phyloP scores from a whole-genome alignment of 37 sponge, comb jelly and placozoan species.

The Petrosia ficiformis region DNA sequence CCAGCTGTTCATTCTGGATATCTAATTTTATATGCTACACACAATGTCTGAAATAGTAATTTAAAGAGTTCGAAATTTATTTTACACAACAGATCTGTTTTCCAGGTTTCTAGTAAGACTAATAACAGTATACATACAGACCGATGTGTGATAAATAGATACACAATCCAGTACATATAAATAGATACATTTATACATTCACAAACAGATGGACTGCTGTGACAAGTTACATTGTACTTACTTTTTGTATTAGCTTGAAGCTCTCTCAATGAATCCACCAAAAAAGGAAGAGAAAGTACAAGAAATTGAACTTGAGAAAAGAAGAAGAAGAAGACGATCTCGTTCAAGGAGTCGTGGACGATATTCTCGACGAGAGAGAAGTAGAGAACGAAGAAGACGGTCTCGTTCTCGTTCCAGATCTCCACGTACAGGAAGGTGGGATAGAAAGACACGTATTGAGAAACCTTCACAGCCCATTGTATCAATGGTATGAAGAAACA shows the following conservation, averaged over 20 bases:
- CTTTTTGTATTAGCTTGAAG: conserved; percentile 14
- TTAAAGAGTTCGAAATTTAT: too few relatives aligned
- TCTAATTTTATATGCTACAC: too few relatives aligned
- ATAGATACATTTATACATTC: neutral
- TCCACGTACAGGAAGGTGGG: neutral
- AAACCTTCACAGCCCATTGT: conserved; percentile 36
- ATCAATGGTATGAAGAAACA: neutral
- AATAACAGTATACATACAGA: too few relatives aligned
- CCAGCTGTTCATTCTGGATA: too few relatives aligned
- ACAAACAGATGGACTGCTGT: neutral
- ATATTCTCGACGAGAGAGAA: neutral
- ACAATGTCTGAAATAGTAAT: too few relatives aligned
- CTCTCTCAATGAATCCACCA: conserved; percentile 5
- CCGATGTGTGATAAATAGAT: too few relatives aligned
- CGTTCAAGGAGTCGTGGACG: conserved; percentile 14
- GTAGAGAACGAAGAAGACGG: neutral
- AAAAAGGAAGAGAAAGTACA: neutral
- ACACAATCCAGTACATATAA: too few relatives aligned
- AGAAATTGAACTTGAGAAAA: conserved; percentile 12
- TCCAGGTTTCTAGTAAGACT: too few relatives aligned
- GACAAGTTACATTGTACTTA: neutral
- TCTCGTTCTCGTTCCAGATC: conserved; percentile 51
- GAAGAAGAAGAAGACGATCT: conserved; percentile 24
- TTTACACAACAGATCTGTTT: too few relatives aligned
- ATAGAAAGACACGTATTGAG: neutral